A percentile compares a stretch with the other conserved stretches of the same genome.
These are phyloP conservation scores for Nephrocerus scutellatus DNA, from an alignment of 2,888 invertebrate genomes.

Conservation along the genomic window DNA sequence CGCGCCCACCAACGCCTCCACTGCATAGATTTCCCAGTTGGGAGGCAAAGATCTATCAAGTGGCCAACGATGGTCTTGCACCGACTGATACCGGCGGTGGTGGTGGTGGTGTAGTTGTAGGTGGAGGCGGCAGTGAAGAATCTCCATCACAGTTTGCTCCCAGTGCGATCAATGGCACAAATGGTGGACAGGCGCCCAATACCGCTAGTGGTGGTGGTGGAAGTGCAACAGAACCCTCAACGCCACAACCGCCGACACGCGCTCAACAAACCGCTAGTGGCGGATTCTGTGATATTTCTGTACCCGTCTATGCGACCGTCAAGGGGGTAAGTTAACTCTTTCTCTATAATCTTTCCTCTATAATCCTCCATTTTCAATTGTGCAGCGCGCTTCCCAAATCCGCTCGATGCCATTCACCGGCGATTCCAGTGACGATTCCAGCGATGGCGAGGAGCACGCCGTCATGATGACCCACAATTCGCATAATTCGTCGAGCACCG, in stretches of 20 bases:
- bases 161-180: no score
- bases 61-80: constrained; percentile 56
- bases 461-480: constrained; percentile 48
- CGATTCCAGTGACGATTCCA: constrained; percentile 91
- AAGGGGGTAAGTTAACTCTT: constrained; percentile 62
- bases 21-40: constrained; percentile 86
- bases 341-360: constrained; percentile 7
- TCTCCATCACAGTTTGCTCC: constrained; percentile 41
- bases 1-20: constrained; percentile 80
- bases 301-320: constrained; percentile 93
- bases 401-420: constrained; percentile 93
- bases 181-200: no score
- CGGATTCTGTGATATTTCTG: constrained; percentile 83
- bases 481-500: constrained; percentile 50
- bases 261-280: constrained; percentile 54
- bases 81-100: constrained; percentile 40
- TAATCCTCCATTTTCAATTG: constrained; percentile 14
- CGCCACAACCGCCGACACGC: constrained; percentile 43
- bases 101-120: constrained; percentile 13
- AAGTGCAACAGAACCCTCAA: constrained; percentile 30
- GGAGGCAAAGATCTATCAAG: constrained; percentile 95
- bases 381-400: constrained; percentile 85
- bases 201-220: constrained; percentile 17
- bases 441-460: constrained; percentile 74
- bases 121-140: constrained; percentile 52